Percentiles rank a stretch among this genome's conserved stretches.
Evolutionary conservation across 30 jellyfish, hydroid and myxozoan genomes (phyloP).

Genomic region (Aurelia sp.): DNA sequence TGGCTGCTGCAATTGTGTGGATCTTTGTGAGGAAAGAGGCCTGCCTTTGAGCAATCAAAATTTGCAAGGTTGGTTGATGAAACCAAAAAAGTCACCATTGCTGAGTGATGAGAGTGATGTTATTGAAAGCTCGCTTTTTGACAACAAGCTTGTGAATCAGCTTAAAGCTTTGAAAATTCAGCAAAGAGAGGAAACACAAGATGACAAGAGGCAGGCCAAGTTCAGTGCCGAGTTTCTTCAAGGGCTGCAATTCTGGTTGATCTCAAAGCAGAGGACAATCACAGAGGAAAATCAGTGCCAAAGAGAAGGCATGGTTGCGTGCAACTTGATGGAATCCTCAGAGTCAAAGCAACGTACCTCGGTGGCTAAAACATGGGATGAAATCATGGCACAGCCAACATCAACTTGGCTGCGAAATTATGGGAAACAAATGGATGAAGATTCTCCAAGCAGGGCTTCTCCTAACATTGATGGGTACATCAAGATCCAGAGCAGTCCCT

Average conservation of each 20-base stretch:
- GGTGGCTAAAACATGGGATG: slow-evolving; percentile 32
- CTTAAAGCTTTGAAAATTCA: slow-evolving; percentile 8
- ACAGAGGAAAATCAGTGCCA: neutral
- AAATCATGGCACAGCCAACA: neutral
- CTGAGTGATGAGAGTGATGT: neutral
- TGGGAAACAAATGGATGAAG: no score
- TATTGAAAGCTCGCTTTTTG: neutral
- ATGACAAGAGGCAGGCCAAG: neutral
- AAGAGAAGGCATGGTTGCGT: no score
- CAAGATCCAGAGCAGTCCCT: no score
- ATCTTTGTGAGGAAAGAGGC: slow-evolving; percentile 33
- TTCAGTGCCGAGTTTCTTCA: neutral
- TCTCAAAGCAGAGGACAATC: neutral
- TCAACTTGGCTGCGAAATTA: slow-evolving; percentile 14
- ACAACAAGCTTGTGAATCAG: slow-evolving; percentile 16
- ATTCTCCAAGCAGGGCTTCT: no score
- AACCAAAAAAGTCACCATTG: neutral
- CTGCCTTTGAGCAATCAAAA: neutral
- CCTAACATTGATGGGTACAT: no score
- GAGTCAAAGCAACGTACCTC: neutral
- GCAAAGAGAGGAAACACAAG: neutral
- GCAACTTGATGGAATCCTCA: neutral
- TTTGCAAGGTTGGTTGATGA: slow-evolving; percentile 36
- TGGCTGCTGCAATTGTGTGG: slow-evolving; percentile 44
- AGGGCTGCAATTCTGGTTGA: slow-evolving; percentile 15